These are phyloP conservation scores for Cataglyphis altisquamis DNA, from an alignment of 2,888 invertebrate species.

Conservation along the genomic window DNA sequence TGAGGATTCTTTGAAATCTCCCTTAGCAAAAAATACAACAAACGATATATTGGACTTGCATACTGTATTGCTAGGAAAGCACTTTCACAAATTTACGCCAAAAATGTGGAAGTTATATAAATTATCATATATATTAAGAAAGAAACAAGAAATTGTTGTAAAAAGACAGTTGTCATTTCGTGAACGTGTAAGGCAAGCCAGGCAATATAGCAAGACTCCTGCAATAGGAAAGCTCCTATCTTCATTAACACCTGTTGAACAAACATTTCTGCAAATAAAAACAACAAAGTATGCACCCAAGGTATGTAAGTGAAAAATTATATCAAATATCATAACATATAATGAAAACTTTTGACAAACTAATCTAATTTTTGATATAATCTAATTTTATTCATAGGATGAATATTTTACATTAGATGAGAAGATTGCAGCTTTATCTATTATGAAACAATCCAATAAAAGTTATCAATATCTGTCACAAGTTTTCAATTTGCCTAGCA, in stretches of 20 bases:
- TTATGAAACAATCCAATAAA: slow-evolving; percentile 51
- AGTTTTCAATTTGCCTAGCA: slow-evolving; percentile 47
- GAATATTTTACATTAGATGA: slow-evolving; percentile 30
- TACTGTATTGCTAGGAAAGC: background rate
- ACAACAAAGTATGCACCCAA: background rate
- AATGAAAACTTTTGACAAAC: slow-evolving; percentile 4
- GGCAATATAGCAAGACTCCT: slow-evolving; percentile 34
- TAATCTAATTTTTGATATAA: slow-evolving; percentile 18
- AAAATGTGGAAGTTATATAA: slow-evolving; percentile 54
- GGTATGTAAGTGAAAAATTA: slow-evolving; percentile 10
- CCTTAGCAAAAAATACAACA: background rate
- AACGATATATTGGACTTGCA: background rate
- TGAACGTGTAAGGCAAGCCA: slow-evolving; percentile 44
- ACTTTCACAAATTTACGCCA: slow-evolving; percentile 35
- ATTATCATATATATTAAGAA: slow-evolving; percentile 23
- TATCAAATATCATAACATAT: background rate
- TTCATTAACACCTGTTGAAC: slow-evolving; percentile 27
- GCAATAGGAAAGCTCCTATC: slow-evolving; percentile 40
- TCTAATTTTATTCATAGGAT: slow-evolving; percentile 25
- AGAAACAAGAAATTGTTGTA: slow-evolving; percentile 14
- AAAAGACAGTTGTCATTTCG: slow-evolving; percentile 25
- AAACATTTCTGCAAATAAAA: slow-evolving; percentile 37
- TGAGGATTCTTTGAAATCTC: background rate
- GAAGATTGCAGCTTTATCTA: slow-evolving; percentile 50
- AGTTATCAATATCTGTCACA: slow-evolving; percentile 47